Evolutionary conservation across 2,888 invertebrate genomes (phyloP), one percentile per base, ranked within the genome.

Genomic region (Drosophila incognita): DNA sequence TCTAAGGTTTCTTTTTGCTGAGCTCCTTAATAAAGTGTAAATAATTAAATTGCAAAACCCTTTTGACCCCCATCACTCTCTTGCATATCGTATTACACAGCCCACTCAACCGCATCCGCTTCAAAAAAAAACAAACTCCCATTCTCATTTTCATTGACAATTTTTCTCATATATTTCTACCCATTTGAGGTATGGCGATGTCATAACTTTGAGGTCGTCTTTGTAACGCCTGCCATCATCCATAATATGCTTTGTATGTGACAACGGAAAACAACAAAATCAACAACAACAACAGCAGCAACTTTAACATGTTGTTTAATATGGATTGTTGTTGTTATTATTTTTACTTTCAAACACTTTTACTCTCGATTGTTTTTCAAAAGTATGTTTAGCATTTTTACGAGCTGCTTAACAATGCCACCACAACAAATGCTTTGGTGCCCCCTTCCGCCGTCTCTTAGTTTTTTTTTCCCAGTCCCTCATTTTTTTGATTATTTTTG

Each of bases 341-440:
- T 64, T 74, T 73, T 71, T 65, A 64, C 75, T 74, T 76, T 79
- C 76, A 69, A 85, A 76, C 83, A 81, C 86, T 83, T 82, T 86
- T 79, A 83, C 81, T 84, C 82, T 86, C 84, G 66, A 71, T 81
- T 73, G 69, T 92, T 91, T 81, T 57, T 85, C 18, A 15, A 33
- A 57, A 64, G 69, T 68, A 67, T 69, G 74, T 58, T 72, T 71
- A 65, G 69, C 73, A 76, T 76, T 69, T 73, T 64, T 61, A 54
- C 48, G 63, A 67, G 63, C 67, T 63, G 49, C 51, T 63, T 60
- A 73, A 59, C 48, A 58, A 36, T 58, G 53, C 38, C 51, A 6
- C n/a, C 67, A 64, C 64, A 72, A 66, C 52, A 46, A 56, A 38
- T 29, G 36, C 36, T 24, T 18, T 2, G 21, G 7, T 21, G 46